These are phyloP conservation scores for Druon quercuslanigerum DNA, from an alignment of 1,140 invertebrate genomes.

Conservation along the genomic window DNA sequence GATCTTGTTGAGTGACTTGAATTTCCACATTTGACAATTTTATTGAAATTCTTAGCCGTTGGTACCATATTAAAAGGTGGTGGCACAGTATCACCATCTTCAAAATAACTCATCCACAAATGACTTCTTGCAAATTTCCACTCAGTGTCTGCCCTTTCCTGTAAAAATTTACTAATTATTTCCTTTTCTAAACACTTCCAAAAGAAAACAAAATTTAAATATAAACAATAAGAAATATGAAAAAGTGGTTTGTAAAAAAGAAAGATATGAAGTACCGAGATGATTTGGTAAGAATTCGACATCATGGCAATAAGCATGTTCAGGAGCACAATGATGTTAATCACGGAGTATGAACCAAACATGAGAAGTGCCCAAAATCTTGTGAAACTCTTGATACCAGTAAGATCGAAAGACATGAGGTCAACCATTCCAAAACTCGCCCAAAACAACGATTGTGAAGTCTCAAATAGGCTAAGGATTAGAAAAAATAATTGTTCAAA, in stretches of 20 bases:
- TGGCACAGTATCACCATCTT: constrained; percentile 89
- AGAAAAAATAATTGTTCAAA: constrained; percentile 37
- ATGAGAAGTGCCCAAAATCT: constrained; percentile 91
- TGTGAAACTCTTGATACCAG: constrained; percentile 91
- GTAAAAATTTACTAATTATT: constrained; percentile 12
- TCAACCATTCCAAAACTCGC: constrained; percentile 94
- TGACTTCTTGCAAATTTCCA: constrained; percentile 95
- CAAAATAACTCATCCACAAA: constrained; percentile 96
- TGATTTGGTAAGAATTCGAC: constrained; percentile 95
- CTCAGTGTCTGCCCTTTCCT: constrained; percentile 91
- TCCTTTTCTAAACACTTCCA: not conserved
- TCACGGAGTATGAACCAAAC: constrained; percentile 93
- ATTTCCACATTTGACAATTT: constrained; percentile 75
- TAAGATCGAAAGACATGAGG: constrained; percentile 88
- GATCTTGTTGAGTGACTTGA: constrained; percentile 77
- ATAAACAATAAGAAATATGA: too few species aligned
- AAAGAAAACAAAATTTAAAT: not conserved
- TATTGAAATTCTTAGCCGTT: constrained; percentile 81
- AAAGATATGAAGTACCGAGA: constrained; percentile 81
- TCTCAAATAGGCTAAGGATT: constrained; percentile 89
- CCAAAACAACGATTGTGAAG: constrained; percentile 95
- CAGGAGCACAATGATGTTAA: constrained; percentile 93
- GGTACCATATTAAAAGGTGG: constrained; percentile 93
- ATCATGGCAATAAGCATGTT: constrained; percentile 98
- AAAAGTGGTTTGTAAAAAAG: not conserved